Conservation (phyloP, 2,113 vertebrate genomes). For the Prunella fulvescens region DNA sequence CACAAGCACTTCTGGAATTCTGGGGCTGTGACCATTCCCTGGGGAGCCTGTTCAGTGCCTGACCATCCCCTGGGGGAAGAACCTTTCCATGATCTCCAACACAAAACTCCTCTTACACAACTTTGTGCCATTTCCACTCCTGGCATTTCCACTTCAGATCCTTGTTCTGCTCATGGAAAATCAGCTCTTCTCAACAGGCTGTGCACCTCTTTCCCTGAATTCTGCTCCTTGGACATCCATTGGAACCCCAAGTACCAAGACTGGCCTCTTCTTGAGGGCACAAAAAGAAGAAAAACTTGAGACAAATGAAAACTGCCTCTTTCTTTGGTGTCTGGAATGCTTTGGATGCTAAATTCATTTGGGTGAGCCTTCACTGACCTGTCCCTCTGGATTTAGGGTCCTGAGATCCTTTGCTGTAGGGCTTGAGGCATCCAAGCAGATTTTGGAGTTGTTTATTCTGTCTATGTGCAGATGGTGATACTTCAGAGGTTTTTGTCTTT, state of each 20-base stretch:
- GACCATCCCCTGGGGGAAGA: background rate
- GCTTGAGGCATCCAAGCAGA: background rate
- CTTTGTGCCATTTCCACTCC: background rate
- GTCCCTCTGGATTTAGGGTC: background rate
- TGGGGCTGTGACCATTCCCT: accelerated
- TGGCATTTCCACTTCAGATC: background rate
- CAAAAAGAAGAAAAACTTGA: accelerated
- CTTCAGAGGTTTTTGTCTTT: background rate
- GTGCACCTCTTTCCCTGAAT: accelerated
- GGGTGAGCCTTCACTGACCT: background rate
- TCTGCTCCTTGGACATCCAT: background rate
- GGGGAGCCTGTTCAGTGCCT: background rate
- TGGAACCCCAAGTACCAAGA: accelerated
- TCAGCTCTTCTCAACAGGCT: background rate
- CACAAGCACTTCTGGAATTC: background rate
- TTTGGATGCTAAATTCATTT: background rate
- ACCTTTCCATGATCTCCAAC: background rate
- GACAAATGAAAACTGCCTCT: accelerated
- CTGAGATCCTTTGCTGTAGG: background rate
- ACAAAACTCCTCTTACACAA: background rate
- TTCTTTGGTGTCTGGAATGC: background rate
- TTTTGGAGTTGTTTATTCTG: background rate
- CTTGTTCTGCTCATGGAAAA: background rate
- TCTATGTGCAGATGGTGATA: background rate
- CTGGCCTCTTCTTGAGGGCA: background rate